Evolutionary conservation across 1,140 invertebrate genomes (phyloP), one percentile per base, ranked within the genome.

Genomic region (Bombus consobrinus): DNA sequence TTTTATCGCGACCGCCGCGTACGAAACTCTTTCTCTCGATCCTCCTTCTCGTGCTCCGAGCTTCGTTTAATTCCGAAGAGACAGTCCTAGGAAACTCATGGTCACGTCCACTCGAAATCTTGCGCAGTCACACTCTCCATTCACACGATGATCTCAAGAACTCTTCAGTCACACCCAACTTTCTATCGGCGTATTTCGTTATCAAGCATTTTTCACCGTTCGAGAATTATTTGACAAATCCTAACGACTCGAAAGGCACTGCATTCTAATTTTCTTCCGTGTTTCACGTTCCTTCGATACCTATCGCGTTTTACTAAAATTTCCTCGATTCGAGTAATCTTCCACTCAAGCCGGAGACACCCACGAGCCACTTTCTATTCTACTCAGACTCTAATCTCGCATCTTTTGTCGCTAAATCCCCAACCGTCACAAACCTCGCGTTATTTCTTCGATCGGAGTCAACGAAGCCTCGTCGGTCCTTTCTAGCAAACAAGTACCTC

Each of bases 101-200:
- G 43, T 25, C n/a, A 41, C 39, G 69, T n/a, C 22, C 43, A 75
- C 43, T 43, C 28, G 25, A 75, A 53, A 75, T 34, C 41, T 74
- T 47, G 73, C n/a, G 41, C n/a, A n/a, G 41, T 43, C n/a, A 53
- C 41, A 34, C 43, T 47, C 41, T 41, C n/a, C n/a, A n/a, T 47
- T 43, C 73, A 53, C 43, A 25, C 73, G 41, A 18, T 34, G 25
- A 34, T 53, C 43, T 34, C 73, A 25, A 34, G 43, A 34, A n/a
- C n/a, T 74, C 41, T 22, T 53, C 73, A 12, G 41, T 74, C 73
- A 53, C 73, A 74, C 73, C 73, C 41, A 53, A 53, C 72, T 74
- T 74, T 47, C 41, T 74, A 74, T 47, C 39, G 9, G 39, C 39
- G 39, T 41, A 15, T n/a, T 41, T 15, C 32, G 13, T 34, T 34